These are phyloP conservation scores for Drosophila yakuba DNA, from an alignment of 1,140 invertebrate species.

Conservation along the genomic window DNA sequence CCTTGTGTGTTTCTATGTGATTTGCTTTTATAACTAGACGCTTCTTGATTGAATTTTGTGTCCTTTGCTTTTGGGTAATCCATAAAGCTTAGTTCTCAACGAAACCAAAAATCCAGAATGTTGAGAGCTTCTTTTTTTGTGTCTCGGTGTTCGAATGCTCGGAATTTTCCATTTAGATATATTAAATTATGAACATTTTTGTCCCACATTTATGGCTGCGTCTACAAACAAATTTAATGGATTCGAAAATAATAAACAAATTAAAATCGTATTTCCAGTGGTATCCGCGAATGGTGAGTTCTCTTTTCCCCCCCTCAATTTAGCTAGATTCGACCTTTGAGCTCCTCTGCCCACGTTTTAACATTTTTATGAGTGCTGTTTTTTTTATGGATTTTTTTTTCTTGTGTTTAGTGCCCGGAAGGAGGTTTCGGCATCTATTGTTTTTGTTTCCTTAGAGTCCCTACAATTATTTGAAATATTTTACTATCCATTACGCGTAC, in stretches of 20 bases:
- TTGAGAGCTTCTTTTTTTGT: constrained; percentile 34
- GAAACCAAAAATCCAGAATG: constrained; percentile 35
- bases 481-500: constrained; percentile 52
- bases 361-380: constrained; percentile 4
- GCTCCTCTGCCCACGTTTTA: constrained; percentile 9
- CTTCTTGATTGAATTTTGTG: constrained; percentile 49
- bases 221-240: constrained; percentile 46
- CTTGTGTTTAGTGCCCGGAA: neutral
- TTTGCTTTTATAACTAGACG: constrained; percentile 51
- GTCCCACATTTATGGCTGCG: constrained; percentile 34
- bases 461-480: constrained; percentile 52
- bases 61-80: constrained; percentile 46
- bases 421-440: constrained; percentile 15
- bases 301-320: constrained; percentile 1
- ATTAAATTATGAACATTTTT: constrained; percentile 45
- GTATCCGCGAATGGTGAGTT: constrained; percentile 84
- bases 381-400: neutral
- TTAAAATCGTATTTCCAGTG: constrained; percentile 62
- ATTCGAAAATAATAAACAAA: constrained; percentile 40
- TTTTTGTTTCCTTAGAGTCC: constrained; percentile 31
- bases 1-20: constrained; percentile 19
- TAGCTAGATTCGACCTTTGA: constrained; percentile 22
- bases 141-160: constrained; percentile 32
- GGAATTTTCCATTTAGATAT: constrained; percentile 41
- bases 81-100: constrained; percentile 41